These are phyloP conservation scores for Neotoxoptera formosana DNA, from an alignment of 1,140 invertebrate species.

Conservation along the genomic window DNA sequence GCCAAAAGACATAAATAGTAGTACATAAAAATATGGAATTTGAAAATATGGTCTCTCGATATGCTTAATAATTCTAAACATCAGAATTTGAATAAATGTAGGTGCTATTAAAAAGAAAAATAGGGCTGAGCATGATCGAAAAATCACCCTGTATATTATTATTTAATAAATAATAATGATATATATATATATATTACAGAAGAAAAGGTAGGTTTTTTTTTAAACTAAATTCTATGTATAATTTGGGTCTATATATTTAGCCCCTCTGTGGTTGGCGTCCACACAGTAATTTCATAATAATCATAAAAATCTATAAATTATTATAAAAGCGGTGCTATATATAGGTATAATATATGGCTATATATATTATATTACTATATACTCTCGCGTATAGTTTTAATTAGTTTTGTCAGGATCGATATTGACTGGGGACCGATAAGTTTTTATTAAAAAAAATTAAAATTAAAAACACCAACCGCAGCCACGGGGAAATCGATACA, in stretches of 20 bases:
- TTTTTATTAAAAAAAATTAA: slow-evolving; percentile 20
- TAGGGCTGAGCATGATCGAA: no score
- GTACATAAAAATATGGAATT: no score
- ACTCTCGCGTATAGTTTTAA: not conserved
- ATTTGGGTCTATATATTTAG: not conserved
- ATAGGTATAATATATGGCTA: not conserved
- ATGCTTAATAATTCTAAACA: no score
- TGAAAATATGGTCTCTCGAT: no score
- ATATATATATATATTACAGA: not conserved
- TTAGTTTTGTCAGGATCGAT: slow-evolving; percentile 7
- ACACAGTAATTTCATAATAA: not conserved
- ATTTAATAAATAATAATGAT: no score
- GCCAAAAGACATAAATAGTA: no score
- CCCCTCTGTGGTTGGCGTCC: not conserved
- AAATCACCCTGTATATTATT: no score
- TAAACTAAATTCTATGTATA: not conserved
- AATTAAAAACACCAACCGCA: not conserved
- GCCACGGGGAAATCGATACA: not conserved
- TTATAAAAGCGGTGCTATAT: not conserved
- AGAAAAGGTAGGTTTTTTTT: not conserved
- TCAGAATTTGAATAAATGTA: no score
- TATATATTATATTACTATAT: not conserved
- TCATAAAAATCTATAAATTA: not conserved
- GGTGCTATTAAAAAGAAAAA: no score
- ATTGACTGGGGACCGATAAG: not conserved